phyloP scores from a whole-genome alignment of 2,113 vertebrate genomes.

The Anas platyrhynchos region DNA sequence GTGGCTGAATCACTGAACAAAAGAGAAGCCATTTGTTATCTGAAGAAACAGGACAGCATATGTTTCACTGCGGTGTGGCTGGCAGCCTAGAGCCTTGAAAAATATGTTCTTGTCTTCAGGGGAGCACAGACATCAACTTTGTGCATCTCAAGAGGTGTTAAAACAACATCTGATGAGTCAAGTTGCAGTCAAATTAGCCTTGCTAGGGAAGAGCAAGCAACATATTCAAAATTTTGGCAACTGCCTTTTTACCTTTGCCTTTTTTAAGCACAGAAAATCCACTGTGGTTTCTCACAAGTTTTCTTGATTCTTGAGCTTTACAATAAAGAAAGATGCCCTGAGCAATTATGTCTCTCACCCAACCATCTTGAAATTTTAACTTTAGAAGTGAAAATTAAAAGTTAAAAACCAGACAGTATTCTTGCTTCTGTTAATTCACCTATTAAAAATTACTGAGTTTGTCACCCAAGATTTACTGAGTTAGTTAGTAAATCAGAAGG shows the following conservation, averaged over 20 bases:
- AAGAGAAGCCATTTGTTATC: background rate
- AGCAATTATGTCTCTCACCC: background rate
- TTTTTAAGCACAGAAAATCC: background rate
- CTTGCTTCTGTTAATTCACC: background rate
- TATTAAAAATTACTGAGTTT: background rate
- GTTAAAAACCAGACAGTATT: background rate
- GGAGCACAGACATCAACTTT: background rate
- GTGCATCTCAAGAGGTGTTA: conserved; percentile 32
- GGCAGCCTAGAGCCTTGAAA: conserved; percentile 30
- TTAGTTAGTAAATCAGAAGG: background rate
- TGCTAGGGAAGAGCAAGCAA: background rate
- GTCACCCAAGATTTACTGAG: background rate
- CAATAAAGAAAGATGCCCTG: background rate
- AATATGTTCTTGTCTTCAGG: conserved; percentile 33
- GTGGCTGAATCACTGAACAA: background rate
- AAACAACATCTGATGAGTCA: conserved; percentile 37
- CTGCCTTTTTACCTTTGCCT: background rate
- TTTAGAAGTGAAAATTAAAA: background rate
- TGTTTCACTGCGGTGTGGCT: conserved; percentile 3
- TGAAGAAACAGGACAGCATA: conserved; percentile 29
- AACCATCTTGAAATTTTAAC: background rate
- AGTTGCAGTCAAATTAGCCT: conserved; percentile 23
- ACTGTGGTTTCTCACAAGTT: background rate
- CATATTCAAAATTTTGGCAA: background rate
- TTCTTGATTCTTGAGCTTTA: conserved; percentile 10